These are phyloP conservation scores for Axis porcinus DNA, from an alignment of 2,113 vertebrate genomes.

Conservation along the genomic window DNA sequence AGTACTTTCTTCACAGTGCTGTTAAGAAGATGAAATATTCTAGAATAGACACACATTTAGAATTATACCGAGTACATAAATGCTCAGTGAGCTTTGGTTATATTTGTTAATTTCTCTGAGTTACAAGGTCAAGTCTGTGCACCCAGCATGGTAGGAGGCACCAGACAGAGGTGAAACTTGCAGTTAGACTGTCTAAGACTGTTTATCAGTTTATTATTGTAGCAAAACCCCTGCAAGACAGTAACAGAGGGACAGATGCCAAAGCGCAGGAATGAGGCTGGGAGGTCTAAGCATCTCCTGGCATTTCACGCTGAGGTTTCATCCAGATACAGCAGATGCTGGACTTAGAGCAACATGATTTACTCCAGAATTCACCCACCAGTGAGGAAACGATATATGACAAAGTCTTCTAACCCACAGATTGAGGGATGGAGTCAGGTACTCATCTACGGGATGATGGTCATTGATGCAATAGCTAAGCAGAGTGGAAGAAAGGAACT, in stretches of 20 bases:
- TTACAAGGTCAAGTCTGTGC: neutral
- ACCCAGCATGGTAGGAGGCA: neutral
- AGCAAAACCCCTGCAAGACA: neutral
- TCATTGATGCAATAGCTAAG: neutral
- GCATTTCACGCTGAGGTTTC: neutral
- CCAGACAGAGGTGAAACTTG: neutral
- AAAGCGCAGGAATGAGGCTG: neutral
- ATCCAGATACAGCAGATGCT: neutral
- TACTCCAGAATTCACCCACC: neutral
- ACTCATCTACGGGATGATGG: too few species aligned
- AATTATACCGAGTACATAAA: neutral
- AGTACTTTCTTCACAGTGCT: neutral
- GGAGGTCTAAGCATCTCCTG: neutral
- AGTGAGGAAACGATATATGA: neutral
- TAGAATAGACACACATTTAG: neutral
- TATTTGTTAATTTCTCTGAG: neutral
- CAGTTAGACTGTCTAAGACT: neutral
- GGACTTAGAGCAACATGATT: neutral
- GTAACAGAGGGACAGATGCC: neutral
- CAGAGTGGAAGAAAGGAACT: neutral
- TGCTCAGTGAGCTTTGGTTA: neutral
- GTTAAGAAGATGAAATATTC: neutral
- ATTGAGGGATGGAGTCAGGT: neutral
- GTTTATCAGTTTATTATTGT: neutral
- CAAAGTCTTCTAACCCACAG: neutral